Conservation (phyloP, 2,888 invertebrate genomes). For the Aphidoletes aphidimyza region DNA sequence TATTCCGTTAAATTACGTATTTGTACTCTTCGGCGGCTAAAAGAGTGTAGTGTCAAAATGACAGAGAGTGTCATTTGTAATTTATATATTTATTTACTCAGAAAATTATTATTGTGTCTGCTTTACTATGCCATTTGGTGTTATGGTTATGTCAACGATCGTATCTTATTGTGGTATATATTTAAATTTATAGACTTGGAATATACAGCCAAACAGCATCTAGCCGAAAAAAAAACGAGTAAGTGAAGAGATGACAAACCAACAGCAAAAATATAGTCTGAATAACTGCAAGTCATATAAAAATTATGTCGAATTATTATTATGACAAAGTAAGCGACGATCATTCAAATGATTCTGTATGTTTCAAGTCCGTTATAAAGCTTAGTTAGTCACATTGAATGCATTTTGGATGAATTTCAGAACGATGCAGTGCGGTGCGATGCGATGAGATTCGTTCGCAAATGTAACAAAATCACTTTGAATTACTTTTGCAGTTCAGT, state of each 20-base stretch:
- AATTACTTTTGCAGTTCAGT: too few relatives aligned
- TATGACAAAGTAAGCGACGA: neutral
- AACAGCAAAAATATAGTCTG: neutral
- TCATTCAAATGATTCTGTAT: neutral
- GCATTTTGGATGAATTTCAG: neutral
- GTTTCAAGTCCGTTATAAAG: neutral
- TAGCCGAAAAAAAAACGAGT: neutral
- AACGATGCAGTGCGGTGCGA: too few relatives aligned
- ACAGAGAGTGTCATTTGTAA: neutral
- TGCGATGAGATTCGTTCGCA: too few relatives aligned
- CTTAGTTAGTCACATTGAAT: neutral
- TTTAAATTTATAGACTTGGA: constrained; percentile 41
- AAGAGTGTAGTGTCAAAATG: neutral
- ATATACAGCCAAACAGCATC: neutral
- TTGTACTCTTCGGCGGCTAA: too few relatives aligned
- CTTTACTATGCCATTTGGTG: constrained; percentile 36
- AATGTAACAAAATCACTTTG: neutral
- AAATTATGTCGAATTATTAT: constrained; percentile 35
- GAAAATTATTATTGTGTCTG: constrained; percentile 24
- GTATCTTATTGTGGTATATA: neutral
- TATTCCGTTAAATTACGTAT: too few relatives aligned
- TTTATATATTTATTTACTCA: constrained; percentile 29
- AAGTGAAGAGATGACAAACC: neutral
- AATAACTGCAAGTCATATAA: constrained; percentile 13
- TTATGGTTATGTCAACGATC: constrained; percentile 42